Percentiles rank a stretch among this genome's conserved stretches.
Evolutionary conservation across 2,113 vertebrate species (phyloP).

Genomic region (Eulemur rufifrons): DNA sequence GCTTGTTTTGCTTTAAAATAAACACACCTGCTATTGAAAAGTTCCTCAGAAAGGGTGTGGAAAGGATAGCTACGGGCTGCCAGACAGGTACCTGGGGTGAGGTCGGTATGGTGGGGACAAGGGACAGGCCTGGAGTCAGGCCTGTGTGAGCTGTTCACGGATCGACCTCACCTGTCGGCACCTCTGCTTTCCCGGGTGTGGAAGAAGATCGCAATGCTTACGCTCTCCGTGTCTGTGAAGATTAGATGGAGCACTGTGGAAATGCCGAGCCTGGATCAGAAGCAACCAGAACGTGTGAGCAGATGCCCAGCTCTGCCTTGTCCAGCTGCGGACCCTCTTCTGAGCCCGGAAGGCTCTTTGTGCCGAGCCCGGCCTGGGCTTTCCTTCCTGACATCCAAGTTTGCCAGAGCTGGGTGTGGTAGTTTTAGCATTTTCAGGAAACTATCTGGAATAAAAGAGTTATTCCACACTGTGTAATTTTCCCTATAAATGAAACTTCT

Average conservation of each 20-base stretch:
- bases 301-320: no score
- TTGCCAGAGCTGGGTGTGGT: not conserved
- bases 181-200: not conserved
- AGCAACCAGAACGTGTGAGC: not conserved
- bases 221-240: not conserved
- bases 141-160: rapidly evolving
- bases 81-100: not conserved
- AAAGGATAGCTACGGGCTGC: no score
- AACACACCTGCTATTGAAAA: not conserved
- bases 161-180: no score
- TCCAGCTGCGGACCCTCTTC: not conserved
- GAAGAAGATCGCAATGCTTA: not conserved
- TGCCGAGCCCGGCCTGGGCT: no score
- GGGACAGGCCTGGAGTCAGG: not conserved
- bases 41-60: not conserved
- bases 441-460: not conserved
- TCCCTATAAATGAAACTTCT: not conserved
- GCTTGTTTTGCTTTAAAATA: not conserved
- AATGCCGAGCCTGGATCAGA: no score
- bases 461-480: not conserved
- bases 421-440: not conserved
- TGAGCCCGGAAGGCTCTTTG: not conserved
- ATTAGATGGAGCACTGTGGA: not conserved
- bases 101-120: not conserved
- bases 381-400: not conserved